Evolutionary conservation across 1,140 invertebrate species (phyloP).

Genomic region (Drosophila nebulosa): DNA sequence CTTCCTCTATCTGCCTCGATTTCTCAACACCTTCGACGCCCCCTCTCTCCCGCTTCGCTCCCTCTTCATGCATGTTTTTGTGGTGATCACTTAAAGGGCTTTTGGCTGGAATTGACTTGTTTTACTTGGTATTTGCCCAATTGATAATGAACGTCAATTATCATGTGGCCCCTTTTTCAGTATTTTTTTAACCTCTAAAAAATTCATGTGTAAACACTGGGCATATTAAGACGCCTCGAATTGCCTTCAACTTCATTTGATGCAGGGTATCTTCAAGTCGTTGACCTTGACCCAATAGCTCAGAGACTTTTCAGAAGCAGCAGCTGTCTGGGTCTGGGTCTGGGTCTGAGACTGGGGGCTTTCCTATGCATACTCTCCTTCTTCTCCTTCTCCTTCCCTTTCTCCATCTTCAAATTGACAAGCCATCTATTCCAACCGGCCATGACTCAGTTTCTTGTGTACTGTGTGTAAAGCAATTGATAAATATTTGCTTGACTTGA

Average conservation of each 20-base stretch:
- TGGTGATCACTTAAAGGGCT: constrained; percentile 61
- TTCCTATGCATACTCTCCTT: too few species aligned
- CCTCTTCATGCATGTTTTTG: background rate
- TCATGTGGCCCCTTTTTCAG: constrained; percentile 52
- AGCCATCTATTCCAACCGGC: constrained; percentile 26
- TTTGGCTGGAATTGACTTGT: constrained; percentile 55
- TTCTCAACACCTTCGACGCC: background rate
- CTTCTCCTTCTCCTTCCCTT: background rate
- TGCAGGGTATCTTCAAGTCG: background rate
- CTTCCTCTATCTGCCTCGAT: background rate
- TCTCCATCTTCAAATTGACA: background rate
- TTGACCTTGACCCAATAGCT: background rate
- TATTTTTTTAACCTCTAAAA: background rate
- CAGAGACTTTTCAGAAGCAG: background rate
- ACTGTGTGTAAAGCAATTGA: constrained; percentile 51
- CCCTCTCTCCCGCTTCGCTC: background rate
- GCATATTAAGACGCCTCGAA: background rate
- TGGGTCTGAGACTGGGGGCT: too few species aligned
- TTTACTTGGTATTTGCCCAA: constrained; percentile 56
- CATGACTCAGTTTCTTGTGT: constrained; percentile 60
- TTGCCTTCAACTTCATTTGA: constrained; percentile 13
- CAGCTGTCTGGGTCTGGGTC: background rate
- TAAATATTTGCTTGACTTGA: constrained; percentile 53
- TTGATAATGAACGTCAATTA: constrained; percentile 74
- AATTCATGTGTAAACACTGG: background rate